Conservation (phyloP, 2,797 vertebrate genomes). For the Rhynchotus rufescens region DNA sequence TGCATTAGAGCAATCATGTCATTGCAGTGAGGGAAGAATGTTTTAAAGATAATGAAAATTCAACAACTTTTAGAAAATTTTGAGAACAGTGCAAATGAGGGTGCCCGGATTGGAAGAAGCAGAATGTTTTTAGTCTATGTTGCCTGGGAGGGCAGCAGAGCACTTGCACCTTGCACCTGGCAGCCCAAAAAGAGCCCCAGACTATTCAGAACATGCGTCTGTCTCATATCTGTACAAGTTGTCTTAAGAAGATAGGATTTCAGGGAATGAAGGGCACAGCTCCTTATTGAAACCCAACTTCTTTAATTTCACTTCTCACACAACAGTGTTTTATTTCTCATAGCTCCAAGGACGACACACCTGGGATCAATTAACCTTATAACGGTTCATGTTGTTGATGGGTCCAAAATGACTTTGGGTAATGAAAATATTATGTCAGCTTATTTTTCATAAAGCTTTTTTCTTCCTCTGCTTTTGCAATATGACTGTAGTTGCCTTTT, state of each 20-base stretch:
- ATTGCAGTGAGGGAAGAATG: background rate
- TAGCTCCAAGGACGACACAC: conserved; percentile 64
- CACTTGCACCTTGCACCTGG: background rate
- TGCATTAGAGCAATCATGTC: background rate
- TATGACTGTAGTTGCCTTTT: background rate
- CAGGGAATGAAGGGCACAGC: background rate
- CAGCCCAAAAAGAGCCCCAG: conserved; percentile 10
- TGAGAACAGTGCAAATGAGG: background rate
- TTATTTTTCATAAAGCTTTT: conserved; percentile 38
- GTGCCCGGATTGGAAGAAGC: background rate
- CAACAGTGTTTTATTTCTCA: conserved; percentile 64
- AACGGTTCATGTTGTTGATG: conserved; percentile 71
- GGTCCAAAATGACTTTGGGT: conserved; percentile 65
- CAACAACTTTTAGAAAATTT: background rate
- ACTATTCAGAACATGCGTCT: background rate
- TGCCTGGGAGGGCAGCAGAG: background rate
- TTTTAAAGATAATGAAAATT: background rate
- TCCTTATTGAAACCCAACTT: conserved; percentile 13
- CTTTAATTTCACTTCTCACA: conserved; percentile 32
- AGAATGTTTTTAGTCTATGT: background rate
- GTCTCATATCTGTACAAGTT: background rate
- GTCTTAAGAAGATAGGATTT: conserved; percentile 2
- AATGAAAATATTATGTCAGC: conserved; percentile 37
- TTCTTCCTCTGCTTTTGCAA: conserved; percentile 30
- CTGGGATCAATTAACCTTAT: conserved; percentile 72